These are phyloP conservation scores for Thyatira batis DNA, from an alignment of 2,888 invertebrate species.

Conservation along the genomic window DNA sequence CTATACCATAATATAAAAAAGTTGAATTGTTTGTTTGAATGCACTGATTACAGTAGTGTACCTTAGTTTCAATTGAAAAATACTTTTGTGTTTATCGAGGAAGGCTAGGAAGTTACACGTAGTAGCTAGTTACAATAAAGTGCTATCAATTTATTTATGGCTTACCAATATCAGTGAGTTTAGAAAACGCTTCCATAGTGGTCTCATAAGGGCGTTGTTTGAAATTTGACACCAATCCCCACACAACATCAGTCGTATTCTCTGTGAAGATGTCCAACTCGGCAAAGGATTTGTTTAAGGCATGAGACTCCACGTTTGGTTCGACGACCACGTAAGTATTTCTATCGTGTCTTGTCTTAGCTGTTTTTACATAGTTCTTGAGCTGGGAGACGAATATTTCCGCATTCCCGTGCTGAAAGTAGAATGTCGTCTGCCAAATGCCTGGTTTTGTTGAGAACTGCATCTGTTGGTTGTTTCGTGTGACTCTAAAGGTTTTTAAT, in stretches of 20 bases:
- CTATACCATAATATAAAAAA: no score
- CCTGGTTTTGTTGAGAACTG: conserved; percentile 71
- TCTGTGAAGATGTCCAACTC: conserved; percentile 92
- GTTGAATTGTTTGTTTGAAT: no score
- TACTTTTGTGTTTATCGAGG: no score
- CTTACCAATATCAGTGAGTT: conserved; percentile 89
- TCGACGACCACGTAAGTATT: conserved; percentile 85
- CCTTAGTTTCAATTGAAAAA: no score
- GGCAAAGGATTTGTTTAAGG: conserved; percentile 92
- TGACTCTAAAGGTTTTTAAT: conserved; percentile 66
- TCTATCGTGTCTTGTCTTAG: conserved; percentile 87
- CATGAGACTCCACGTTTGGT: conserved; percentile 83
- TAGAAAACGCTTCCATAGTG: conserved; percentile 92
- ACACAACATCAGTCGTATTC: conserved; percentile 85
- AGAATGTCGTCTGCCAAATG: conserved; percentile 89
- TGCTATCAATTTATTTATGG: no score
- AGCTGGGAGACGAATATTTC: conserved; percentile 86
- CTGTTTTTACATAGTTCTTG: conserved; percentile 84
- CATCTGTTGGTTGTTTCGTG: conserved; percentile 70
- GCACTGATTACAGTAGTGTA: no score
- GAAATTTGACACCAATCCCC: conserved; percentile 80
- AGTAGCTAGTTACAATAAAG: no score
- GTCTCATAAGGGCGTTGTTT: conserved; percentile 89
- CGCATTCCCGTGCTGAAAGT: conserved; percentile 94
- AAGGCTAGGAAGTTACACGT: no score